Percentiles rank a stretch among this genome's conserved stretches.
phyloP scores from a whole-genome alignment of 2,888 invertebrate species.

The Nomada goodeniana region DNA sequence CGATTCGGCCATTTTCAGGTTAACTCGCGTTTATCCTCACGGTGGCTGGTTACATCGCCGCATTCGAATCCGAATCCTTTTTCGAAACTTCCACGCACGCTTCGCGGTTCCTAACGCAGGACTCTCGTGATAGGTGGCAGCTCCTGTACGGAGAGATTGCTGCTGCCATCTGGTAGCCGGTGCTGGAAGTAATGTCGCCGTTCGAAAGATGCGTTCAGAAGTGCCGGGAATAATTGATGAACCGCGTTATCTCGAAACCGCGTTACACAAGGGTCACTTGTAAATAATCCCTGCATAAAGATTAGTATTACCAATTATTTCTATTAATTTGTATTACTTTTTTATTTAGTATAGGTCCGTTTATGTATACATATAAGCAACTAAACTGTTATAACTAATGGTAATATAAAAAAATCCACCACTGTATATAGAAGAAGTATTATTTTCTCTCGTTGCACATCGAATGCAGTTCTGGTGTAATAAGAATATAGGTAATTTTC shows the following conservation, averaged over 20 bases:
- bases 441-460: too few species aligned
- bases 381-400: too few species aligned
- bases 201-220: background rate
- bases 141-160: constrained; percentile 5
- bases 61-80: constrained; percentile 77
- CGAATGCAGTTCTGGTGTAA: background rate
- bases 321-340: too few species aligned
- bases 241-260: too few species aligned
- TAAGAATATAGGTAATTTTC: background rate
- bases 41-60: constrained; percentile 70
- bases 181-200: background rate
- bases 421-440: too few species aligned
- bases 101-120: constrained; percentile 49
- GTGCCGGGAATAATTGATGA: background rate
- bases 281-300: too few species aligned
- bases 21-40: constrained; percentile 78
- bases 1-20: constrained; percentile 81
- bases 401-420: too few species aligned
- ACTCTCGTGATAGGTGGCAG: constrained; percentile 60
- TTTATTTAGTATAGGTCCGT: too few species aligned
- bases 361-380: too few species aligned
- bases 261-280: too few species aligned
- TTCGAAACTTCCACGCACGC: constrained; percentile 77
- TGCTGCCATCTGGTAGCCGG: constrained; percentile 58
- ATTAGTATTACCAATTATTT: too few species aligned